phyloP scores from a whole-genome alignment of 1,140 invertebrate genomes.

The Bathynomus jamesi region DNA sequence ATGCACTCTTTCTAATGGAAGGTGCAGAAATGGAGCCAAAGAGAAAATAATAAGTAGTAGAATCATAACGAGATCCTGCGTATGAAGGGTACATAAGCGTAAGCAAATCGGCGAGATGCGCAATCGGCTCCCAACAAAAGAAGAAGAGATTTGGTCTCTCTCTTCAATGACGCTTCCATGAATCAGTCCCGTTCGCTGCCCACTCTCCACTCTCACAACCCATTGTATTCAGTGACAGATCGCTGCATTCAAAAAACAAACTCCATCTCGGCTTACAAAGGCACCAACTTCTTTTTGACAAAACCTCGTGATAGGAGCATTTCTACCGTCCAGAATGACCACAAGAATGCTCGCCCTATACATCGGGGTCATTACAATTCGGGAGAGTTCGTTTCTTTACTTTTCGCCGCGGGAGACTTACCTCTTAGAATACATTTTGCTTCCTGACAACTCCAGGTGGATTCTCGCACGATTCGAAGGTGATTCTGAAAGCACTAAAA shows the following conservation, averaged over 20 bases:
- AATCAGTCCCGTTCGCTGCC: not conserved
- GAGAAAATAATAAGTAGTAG: too few species aligned
- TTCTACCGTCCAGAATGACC: not conserved
- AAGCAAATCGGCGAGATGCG: too few species aligned
- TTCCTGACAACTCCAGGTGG: not conserved
- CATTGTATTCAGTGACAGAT: not conserved
- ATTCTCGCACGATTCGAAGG: not conserved
- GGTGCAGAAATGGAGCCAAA: too few species aligned
- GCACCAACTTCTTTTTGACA: not conserved
- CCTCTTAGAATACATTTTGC: not conserved
- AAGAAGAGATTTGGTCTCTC: too few species aligned
- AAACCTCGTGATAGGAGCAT: not conserved
- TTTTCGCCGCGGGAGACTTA: not conserved
- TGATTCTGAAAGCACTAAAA: too few species aligned
- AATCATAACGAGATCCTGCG: too few species aligned
- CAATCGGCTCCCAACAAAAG: too few species aligned
- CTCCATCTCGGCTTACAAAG: not conserved
- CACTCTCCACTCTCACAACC: not conserved
- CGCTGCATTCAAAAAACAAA: not conserved
- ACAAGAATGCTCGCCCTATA: not conserved
- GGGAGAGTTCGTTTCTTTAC: not conserved
- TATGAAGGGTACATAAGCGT: too few species aligned
- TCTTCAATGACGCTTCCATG: too few species aligned
- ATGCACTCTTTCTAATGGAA: too few species aligned
- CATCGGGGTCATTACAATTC: not conserved